Evolutionary conservation across 2,797 vertebrate genomes (phyloP), one percentile per base, ranked within the genome.

Genomic region (Onychomys leucogaster): DNA sequence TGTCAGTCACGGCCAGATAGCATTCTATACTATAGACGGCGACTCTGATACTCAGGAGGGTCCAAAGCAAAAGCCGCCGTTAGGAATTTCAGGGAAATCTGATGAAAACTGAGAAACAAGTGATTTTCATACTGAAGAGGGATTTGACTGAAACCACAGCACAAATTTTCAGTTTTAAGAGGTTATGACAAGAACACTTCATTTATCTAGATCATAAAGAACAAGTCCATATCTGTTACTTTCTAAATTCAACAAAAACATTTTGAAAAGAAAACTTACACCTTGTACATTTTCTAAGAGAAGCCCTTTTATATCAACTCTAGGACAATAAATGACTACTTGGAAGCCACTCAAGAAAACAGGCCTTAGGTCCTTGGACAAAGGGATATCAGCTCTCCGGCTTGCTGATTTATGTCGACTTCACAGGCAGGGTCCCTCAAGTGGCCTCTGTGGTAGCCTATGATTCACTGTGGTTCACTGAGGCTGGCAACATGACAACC

Each of bases 1-100:
- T 78, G 71, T 81, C 90, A 95, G 52, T 29, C 75, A 89, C 37
- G n/a, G 55, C 71, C 65, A 90, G 69, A 46, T 13, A 65, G 52
- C 49, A 81, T 46, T 84, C 83, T 57, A 29, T 85, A 29, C 73
- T 71, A 61, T 5, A 92, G 27, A 90, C 61, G 93, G 43, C 37
- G 34, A 73, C 69, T 80, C 65, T 52, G 34, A 83, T 29, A 71
- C 37, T 89, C 69, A 77, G 5, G 43, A 81, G 25, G 16, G 32
- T 76, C 49, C 94, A 37, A 96, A 89, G 76, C 55, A 76, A 90
- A 87, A 82, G 63, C 52, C 90, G 34, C 6, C 73, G 2, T 57
- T 73, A 94, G 69, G 71, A 95, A 86, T 83, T 93, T 91, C 84
- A 93, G 34, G 90, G 57, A 91, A 83, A 59, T 93, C 43, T 94